These are phyloP conservation scores for Hydropsyche tenuis DNA, from an alignment of 1,140 invertebrate genomes.

Conservation along the genomic window DNA sequence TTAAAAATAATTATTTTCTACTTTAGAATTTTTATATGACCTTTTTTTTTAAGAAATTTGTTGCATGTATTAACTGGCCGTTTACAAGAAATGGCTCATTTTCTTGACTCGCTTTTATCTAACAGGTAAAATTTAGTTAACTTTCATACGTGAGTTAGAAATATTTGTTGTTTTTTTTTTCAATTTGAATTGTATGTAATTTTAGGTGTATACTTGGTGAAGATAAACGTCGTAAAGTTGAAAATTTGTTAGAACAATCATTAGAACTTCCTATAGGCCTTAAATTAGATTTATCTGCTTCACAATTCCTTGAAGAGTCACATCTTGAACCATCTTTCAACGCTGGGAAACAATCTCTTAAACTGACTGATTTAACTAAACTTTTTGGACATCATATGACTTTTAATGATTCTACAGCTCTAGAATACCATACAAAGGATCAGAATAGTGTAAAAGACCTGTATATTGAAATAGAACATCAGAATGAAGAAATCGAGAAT, in stretches of 20 bases:
- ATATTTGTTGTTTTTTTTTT: neutral
- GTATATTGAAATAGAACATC: slow-evolving; percentile 12
- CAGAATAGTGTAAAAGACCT: neutral
- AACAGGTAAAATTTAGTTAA: slow-evolving; percentile 64
- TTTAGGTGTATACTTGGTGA: slow-evolving; percentile 60
- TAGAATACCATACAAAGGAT: neutral
- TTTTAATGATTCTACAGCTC: neutral
- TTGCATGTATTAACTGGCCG: slow-evolving; percentile 67
- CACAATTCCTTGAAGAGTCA: slow-evolving; percentile 55
- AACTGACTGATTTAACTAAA: slow-evolving; percentile 59
- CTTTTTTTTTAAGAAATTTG: slow-evolving; percentile 56
- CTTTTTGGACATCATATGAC: slow-evolving; percentile 60
- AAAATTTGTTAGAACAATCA: slow-evolving; percentile 62
- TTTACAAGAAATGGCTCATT: slow-evolving; percentile 73
- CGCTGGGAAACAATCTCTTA: slow-evolving; percentile 58
- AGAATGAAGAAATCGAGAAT: slow-evolving; percentile 31
- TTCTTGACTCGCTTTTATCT: slow-evolving; percentile 73
- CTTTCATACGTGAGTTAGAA: neutral
- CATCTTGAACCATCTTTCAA: slow-evolving; percentile 56
- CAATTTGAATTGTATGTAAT: neutral
- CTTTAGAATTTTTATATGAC: slow-evolving; percentile 10
- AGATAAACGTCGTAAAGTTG: slow-evolving; percentile 60
- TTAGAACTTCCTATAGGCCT: slow-evolving; percentile 59
- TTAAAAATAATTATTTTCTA: slow-evolving; percentile 35
- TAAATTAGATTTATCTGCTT: slow-evolving; percentile 58